A percentile compares a stretch with the other conserved stretches of the same genome.
Conservation (phyloP, 2,888 invertebrate species). For the Archips xylosteana region DNA sequence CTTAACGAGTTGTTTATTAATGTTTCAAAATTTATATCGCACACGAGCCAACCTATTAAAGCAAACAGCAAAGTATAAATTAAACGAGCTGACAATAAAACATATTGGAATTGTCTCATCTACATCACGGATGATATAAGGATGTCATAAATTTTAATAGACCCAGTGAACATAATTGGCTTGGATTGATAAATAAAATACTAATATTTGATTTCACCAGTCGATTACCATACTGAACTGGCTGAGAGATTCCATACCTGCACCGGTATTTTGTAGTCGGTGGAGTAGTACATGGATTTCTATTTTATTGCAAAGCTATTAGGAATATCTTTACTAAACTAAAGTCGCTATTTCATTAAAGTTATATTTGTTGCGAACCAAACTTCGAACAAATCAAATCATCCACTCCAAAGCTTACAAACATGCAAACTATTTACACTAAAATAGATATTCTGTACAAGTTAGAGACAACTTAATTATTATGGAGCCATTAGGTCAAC, state of each 20-base stretch:
- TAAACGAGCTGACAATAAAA: conserved; percentile 34
- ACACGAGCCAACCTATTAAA: conserved; percentile 23
- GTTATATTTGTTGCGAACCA: no score
- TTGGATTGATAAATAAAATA: conserved; percentile 56
- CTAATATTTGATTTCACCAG: conserved; percentile 66
- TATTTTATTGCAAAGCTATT: conserved; percentile 20
- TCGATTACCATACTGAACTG: conserved; percentile 60
- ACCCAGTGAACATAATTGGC: conserved; percentile 57
- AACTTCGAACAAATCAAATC: no score
- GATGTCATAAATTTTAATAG: conserved; percentile 48
- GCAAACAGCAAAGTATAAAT: conserved; percentile 29
- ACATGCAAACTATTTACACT: not conserved
- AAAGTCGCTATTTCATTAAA: not conserved
- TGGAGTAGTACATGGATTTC: conserved; percentile 11
- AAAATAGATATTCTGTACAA: conserved; percentile 13
- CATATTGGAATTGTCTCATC: conserved; percentile 40
- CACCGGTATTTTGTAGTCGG: conserved; percentile 17
- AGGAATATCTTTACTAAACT: conserved; percentile 7
- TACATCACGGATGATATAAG: conserved; percentile 41
- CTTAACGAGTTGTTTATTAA: conserved; percentile 35
- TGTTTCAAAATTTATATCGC: conserved; percentile 20
- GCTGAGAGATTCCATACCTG: conserved; percentile 44
- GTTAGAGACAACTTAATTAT: conserved; percentile 34
- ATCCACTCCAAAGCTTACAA: not conserved
- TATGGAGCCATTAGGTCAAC: conserved; percentile 22